Percentiles rank a stretch among this genome's conserved stretches.
These are phyloP conservation scores for Cerastis rubricosa DNA, from an alignment of 2,888 invertebrate species.

Conservation along the genomic window DNA sequence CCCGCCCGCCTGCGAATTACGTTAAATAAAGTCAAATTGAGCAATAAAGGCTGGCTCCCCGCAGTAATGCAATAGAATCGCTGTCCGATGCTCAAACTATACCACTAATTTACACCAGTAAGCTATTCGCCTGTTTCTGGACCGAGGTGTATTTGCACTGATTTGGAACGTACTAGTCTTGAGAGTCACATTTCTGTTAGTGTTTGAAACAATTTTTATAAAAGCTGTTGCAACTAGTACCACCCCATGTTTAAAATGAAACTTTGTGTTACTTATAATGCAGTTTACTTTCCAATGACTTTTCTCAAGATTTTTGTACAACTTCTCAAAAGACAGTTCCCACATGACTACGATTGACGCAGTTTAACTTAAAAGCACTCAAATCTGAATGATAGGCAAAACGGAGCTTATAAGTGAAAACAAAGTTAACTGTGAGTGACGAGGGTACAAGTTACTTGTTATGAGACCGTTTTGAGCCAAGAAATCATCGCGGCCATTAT, in stretches of 20 bases:
- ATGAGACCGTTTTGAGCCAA: constrained; percentile 83
- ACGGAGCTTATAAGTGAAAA: constrained; percentile 78
- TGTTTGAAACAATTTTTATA: neutral
- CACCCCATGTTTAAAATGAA: neutral
- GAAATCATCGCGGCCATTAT: constrained; percentile 87
- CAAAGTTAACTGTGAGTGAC: constrained; percentile 82
- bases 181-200: neutral
- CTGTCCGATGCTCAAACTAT: constrained; percentile 78
- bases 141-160: constrained; percentile 26
- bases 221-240: too few species aligned
- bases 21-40: constrained; percentile 91
- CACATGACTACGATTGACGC: constrained; percentile 39
- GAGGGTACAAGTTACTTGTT: constrained; percentile 82
- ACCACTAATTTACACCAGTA: constrained; percentile 82
- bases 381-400: constrained; percentile 60
- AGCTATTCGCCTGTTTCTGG: constrained; percentile 60
- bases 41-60: constrained; percentile 89
- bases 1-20: constrained; percentile 78
- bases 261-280: neutral
- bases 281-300: neutral
- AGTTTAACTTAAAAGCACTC: constrained; percentile 51
- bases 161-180: constrained; percentile 28
- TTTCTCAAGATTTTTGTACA: neutral
- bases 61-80: constrained; percentile 88
- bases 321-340: constrained; percentile 8